Base-by-base conservation (phyloP, 2,888 invertebrate genomes). In the Pelosia muscerda region DNA sequence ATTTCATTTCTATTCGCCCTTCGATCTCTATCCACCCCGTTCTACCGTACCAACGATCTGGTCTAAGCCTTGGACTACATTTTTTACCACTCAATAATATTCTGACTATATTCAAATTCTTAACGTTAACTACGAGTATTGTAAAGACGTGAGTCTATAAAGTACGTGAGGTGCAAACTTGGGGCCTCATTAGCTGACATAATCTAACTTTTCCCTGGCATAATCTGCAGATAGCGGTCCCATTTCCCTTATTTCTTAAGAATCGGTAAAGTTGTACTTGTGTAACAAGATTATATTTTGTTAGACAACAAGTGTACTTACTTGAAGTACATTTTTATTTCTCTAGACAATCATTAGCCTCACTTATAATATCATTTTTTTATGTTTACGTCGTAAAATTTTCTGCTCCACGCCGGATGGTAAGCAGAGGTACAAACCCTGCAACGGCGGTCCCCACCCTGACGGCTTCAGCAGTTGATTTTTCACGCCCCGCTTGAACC, bases 151-250 rank as follows among this genome's bases (percentile, higher is more conserved):
- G 87, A 81, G 81, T 81, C 77, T 74, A 80, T 81, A 72, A 76
- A 81, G 71, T 81, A 87, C 89, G 87, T 88, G 88, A 82, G 80
- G 65, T 62, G 73, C 75, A 78, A 84, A 81, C 78, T 79, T 72
- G 19, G 49, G 28, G 59, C 34, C 78, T 86, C 77, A 86, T 87
- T 84, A 84, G 74, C 68, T 15, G 71, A 74, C 66, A 66, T 75
- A 78, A 82, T 84, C 82, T 81, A 87, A 87, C 77, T 79, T 79
- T 63, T 56, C 54, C 23, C n/a, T n/a, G 22, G 19, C 49, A 49
- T 49, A 34, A 54, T 38, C n/a, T 53, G 59, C 34, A 34, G 58
- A 68, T 60, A 59, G n/a, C 53, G 19, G 25, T 4, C 19, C 25
- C 54, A 26, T 59, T 56, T 57, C 57, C 28, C 31, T 22, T 59